phyloP scores from a whole-genome alignment of 2,888 invertebrate species.

The Syrista parreyssii region DNA sequence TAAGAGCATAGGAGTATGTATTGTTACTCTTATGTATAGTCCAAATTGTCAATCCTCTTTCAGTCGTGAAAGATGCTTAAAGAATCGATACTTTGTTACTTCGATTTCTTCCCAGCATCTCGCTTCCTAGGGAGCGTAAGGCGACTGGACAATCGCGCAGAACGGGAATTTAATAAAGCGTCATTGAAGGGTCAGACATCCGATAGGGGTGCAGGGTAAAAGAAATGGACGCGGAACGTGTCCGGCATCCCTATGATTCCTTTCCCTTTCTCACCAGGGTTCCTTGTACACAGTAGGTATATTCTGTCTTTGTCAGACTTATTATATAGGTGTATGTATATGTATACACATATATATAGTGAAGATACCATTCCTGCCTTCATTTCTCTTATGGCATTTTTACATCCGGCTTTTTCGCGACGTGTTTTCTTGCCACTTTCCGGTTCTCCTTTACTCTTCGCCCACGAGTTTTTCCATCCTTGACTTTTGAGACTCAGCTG shows the following conservation, averaged over 20 bases:
- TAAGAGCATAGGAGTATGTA: neutral
- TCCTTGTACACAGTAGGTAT: neutral
- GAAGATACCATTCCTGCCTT: neutral
- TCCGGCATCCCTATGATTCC: conserved; percentile 33
- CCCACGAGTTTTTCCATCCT: neutral
- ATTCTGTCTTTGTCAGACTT: neutral
- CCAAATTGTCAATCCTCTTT: neutral
- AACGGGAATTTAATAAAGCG: conserved; percentile 44
- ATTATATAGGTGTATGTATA: neutral
- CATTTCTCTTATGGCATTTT: neutral
- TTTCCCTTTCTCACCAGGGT: conserved; percentile 5
- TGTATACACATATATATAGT: neutral
- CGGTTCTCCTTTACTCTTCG: neutral
- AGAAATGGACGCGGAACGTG: conserved; percentile 42
- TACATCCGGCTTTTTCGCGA: neutral
- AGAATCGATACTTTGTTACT: neutral
- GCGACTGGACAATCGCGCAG: conserved; percentile 30
- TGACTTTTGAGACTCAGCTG: neutral
- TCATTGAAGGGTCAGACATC: conserved; percentile 16
- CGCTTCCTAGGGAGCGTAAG: neutral
- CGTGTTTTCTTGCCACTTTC: neutral
- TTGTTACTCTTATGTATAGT: too few species aligned
- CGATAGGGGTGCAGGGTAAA: conserved; percentile 29
- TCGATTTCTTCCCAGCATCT: neutral
- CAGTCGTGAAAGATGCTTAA: neutral